Evolutionary conservation across 92 coral and sea anemone genomes (phyloP), one percentile per base, ranked within the genome.

Genomic region (Epizoanthus rinbou): DNA sequence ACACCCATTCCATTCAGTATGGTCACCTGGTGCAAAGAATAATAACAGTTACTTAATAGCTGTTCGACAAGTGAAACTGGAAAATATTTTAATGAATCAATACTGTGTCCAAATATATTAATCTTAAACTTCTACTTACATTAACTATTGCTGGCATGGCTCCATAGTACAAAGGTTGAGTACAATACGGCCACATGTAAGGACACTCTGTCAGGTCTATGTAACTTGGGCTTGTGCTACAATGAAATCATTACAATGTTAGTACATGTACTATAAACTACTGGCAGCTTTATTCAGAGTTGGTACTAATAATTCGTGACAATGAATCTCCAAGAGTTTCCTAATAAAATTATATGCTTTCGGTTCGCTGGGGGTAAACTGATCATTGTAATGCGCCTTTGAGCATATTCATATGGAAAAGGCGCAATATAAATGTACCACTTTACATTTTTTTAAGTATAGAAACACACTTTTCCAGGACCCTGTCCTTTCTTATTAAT

Each of bases 141-240:
- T 95, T 95, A 6, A 97, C 99, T 63, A 89, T 90, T 70, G 83
- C 85, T 17, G 99, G 97, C 88, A 94, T 85, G 35, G 92, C 95
- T 62, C 94, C 88, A 59, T 91, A 90, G 79, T 94, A 97, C 21
- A 94, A 53, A 3, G 99, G 97, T 81, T 94, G 99, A n/a, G 98
- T 93, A 59, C 99, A 97, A 86, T 97, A 97, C 0, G 99, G 99
- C 99, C 98, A 97, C 99, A 97, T 97, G 89, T 94, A 97, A 0
- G 99, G 98, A 41, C 99, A 97, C 74, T 97, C 99, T 0, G 99
- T 97, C 5, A 97, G 85, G 73, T 97, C 99, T 21, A 97, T 89
- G 80, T 97, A 97, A 37, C 94, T 88, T 35, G 99, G 99, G 70
- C 98, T 97, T 31, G 93, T 81, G 80, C 99, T 93, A 76, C 64